Evolutionary conservation across 1,140 invertebrate genomes (phyloP).

Genomic region (Drosophila gunungcola): DNA sequence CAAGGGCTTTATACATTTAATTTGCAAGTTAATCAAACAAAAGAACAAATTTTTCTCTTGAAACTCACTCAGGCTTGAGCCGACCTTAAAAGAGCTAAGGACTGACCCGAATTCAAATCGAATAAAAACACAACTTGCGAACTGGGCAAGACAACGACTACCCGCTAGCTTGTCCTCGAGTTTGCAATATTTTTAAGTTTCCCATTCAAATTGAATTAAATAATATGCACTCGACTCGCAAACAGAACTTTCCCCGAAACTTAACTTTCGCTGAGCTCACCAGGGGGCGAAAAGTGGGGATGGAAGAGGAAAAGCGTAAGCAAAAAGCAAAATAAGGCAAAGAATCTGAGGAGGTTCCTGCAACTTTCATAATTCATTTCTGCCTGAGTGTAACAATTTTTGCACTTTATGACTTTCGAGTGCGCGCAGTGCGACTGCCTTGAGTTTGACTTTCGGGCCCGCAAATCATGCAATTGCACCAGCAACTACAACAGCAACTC

Average conservation of each 20-base stretch:
- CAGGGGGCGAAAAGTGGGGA: constrained; percentile 10
- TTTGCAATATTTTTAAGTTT: constrained; percentile 58
- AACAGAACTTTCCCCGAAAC: constrained; percentile 55
- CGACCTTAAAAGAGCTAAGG: neutral
- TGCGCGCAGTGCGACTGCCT: constrained; percentile 62
- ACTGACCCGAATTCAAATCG: constrained; percentile 14
- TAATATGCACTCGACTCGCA: constrained; percentile 63
- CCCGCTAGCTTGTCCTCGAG: constrained; percentile 27
- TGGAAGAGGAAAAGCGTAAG: constrained; percentile 12
- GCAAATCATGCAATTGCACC: constrained; percentile 71
- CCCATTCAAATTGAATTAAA: constrained; percentile 73
- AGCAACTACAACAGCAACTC: constrained; percentile 28
- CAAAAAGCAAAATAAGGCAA: constrained; percentile 64
- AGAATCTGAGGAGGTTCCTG: constrained; percentile 44
- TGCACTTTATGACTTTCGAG: constrained; percentile 81
- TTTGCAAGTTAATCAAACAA: neutral
- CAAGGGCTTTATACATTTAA: neutral
- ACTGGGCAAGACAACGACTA: constrained; percentile 32
- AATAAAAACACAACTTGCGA: constrained; percentile 21
- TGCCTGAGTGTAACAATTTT: constrained; percentile 82
- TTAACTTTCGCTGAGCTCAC: constrained; percentile 49
- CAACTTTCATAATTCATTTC: constrained; percentile 82
- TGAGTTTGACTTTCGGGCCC: constrained; percentile 53
- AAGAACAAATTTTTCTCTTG: neutral
- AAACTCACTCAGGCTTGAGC: neutral